Base-by-base conservation (phyloP, 2,113 vertebrate genomes). In the Philantomba maxwellii region DNA sequence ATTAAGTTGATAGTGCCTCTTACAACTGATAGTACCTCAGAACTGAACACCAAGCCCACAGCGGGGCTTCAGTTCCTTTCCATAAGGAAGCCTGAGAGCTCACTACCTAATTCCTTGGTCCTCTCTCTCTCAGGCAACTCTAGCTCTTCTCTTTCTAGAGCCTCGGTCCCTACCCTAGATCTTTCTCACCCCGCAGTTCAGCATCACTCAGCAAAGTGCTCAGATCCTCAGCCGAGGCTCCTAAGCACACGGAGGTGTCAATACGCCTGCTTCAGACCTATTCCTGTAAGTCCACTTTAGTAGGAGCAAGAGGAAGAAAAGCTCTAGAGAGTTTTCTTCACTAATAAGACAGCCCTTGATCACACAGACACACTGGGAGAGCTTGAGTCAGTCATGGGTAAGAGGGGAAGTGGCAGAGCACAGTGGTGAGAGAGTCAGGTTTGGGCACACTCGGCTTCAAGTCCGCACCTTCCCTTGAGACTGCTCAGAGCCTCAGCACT, bases 161-260 rank as follows among this genome's bases (percentile, higher is more conserved):
- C 8, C 13, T 15, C 1, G 28, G 28, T 53, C n/a, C 21, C 70
- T 91, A 11, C 53, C 19, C 25, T 26, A 5, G 15, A 9, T 58
- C 70, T 4, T 80, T n/a, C 45, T 49, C 60, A 75, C 36, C 36
- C 45, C 93, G 30, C 14, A 60, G 51, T 81, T 95, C 78, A 55
- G 57, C 51, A 45, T 51, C 66, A 82, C 19, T 14, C 2, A 39
- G 90, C 36, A 73, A 93, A 90, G 64, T 30, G 25, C 26, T 14
- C 19, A 84, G 47, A 26, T 26, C 49, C 43, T 51, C 64, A 33
- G 4, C 16, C 0, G 4, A 26, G 33, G 25, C 47, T 55, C 25
- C 53, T 33, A 13, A 23, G 33, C 11, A 36, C 16, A 55, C 43
- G 0, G 3, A 9, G 1, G 30, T 45, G 23, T 43, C 12, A 6